Evolutionary conservation across 2,113 vertebrate species (phyloP), one percentile per base, ranked within the genome.

Genomic region (Corynorhinus townsendii): DNA sequence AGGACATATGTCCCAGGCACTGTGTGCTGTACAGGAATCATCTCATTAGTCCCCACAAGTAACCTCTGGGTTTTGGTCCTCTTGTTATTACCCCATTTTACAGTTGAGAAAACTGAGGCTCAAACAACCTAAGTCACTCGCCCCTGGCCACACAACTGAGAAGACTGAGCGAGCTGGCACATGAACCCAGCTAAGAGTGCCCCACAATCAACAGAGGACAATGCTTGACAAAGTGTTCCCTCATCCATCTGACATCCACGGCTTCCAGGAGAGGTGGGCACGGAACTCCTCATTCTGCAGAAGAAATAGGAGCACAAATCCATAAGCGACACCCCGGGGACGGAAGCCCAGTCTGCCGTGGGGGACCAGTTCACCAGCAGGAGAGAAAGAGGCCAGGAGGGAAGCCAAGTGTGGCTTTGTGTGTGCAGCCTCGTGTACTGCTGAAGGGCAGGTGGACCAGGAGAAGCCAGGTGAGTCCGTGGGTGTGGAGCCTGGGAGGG

Each of bases 361-460:
- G 22, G 10, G 76, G 83, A 26, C 59, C 54, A 26, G 28, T 7
- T 33, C 22, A 0, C 73, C 40, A 35, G 59, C 20, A n/a, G 28
- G 38, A 79, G 80, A 75, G 56, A 6, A 11, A n/a, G 8, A 3
- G 10, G 24, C 68, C 33, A 7, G 28, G 47, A 38, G 28, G 77
- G 35, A 86, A 45, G 45, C 40, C 0, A 0, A 20, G 24, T 8
- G 30, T 30, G 71, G 30, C 47, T 62, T 49, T 28, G 28, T 4
- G n/a, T 0, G 0, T 9, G 30, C 26, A 16, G 52, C 82, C 45
- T 16, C 0, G 0, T 0, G 12, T 4, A 20, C 3, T 0, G 35
- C 83, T 52, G 76, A 26, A 1, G 56, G 89, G 22, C 38, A 11
- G 26, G 68, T 4, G 3, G 20, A 1, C 4, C 7, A 24, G 47